Evolutionary conservation across 2,797 vertebrate species (phyloP), one percentile per base, ranked within the genome.

Genomic region (Muscicapa comitata): DNA sequence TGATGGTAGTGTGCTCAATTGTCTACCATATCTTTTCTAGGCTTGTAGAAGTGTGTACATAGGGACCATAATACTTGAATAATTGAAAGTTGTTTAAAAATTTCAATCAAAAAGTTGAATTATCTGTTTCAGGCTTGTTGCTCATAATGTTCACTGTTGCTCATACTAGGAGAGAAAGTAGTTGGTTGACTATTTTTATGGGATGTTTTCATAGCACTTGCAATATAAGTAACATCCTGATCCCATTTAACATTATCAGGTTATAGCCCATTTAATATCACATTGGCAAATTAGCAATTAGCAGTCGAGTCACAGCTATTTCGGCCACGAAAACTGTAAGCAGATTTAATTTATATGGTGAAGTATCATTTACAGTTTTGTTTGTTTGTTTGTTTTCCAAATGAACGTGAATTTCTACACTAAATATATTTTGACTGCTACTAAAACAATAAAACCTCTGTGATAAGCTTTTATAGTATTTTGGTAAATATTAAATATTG

Each of bases 21-120:
- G 95, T 97, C 96, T 97, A 97, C 93, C 89, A 57, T 92, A 85
- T 89, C 83, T 97, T 97, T 97, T 97, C 94, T 97, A 97, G 91
- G 73, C 90, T 66, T 13, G 2, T 91, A 86, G 96, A 45, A 92
- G 74, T 97, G 57, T 95, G 96, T 94, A 87, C 33, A 93, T 95
- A 95, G 97, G 96, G 97, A 98, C 98, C 97, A 97, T 91, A 94
- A 96, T 96, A 97, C 97, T 97, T 97, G 95, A 96, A 97, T 91
- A 91, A 92, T 90, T 95, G 78, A 92, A 96, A 95, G 66, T 71
- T 79, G 58, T 96, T 88, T 89, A 74, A 94, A 96, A 93, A 93
- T 77, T 94, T 90, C 71, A 83, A 13, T 95, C 86, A 76, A 88
- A 95, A 83, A 82, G 92, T 96, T 94, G n/a, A 88, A 89, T 93